Conservation (phyloP, 2,888 invertebrate genomes). For the Diaprepes abbreviatus region DNA sequence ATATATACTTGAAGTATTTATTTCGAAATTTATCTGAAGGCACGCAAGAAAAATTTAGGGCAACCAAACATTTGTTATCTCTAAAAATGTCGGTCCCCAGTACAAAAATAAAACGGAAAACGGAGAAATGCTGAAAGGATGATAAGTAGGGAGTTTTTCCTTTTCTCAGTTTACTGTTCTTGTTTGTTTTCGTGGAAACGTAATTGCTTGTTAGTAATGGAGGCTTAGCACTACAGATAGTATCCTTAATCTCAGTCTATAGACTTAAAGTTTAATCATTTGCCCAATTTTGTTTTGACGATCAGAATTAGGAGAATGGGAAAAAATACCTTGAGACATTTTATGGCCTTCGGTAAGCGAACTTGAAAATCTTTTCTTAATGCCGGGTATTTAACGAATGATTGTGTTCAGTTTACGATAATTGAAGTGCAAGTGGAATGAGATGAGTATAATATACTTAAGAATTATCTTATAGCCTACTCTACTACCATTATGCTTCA, state of each 20-base stretch:
- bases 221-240: not conserved
- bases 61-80: slow-evolving; percentile 7
- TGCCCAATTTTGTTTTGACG: not conserved
- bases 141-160: slow-evolving; percentile 13
- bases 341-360: too few relatives aligned
- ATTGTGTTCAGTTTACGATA: too few relatives aligned
- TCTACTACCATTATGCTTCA: too few relatives aligned
- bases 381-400: too few relatives aligned
- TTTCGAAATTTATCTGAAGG: not conserved
- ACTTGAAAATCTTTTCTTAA: too few relatives aligned
- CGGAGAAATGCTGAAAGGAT: slow-evolving; percentile 7
- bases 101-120: slow-evolving; percentile 6
- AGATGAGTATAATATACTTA: too few relatives aligned
- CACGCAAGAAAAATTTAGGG: not conserved
- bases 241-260: not conserved
- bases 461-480: too few relatives aligned
- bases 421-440: too few relatives aligned
- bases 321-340: too few relatives aligned
- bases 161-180: not conserved
- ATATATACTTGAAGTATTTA: not conserved
- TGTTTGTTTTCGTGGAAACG: slow-evolving; percentile 7
- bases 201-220: slow-evolving; percentile 8
- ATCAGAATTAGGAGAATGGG: not conserved
- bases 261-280: not conserved
- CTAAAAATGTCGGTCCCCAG: not conserved